Base-by-base conservation (phyloP, 1,140 invertebrate species). In the Diabrotica virgifera region DNA sequence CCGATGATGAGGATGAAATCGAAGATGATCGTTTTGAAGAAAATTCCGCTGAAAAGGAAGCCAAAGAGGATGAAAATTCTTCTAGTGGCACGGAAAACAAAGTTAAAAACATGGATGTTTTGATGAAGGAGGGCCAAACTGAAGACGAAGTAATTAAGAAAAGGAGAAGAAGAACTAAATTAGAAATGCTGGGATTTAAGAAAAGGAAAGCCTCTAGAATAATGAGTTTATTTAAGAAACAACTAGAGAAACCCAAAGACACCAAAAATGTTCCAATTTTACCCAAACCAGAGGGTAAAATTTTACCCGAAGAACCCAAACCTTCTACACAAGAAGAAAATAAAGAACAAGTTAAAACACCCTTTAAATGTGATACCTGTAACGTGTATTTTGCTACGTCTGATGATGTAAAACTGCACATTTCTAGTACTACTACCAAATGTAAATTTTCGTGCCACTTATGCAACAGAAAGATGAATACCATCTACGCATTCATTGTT, bases 391-490 rank as follows among this genome's bases (percentile, higher is more conserved):
- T 62, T 14, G 52, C 51, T 14, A 54, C 51, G 13, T 62, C 60
- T n/a, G 60, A 62, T 38, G 60, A 62, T n/a, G 60, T 52, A 37
- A 62, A 62, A 37, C 13, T 11, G 8, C 60, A 62, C 14, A 6
- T 6, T 12, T 40, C 58, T 6, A 53, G 12, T n/a, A 36, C 14
- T 7, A 5, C 60, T 13, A 37, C 14, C 6, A 62, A 62, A 38
- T 70, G 68, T 52, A 70, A 67, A 55, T 70, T 66, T 52, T 59
- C 38, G 6, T 70, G 68, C 11, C 59, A 63, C 24, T n/a, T 35
- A n/a, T 70, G 68, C 50, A 36, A 40, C 35, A 63, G 65, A 24
- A 55, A 50, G 9, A 67, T 70, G 38, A 67, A 65, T 38, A 70
- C 65, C 5, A 54, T 65, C 12, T 65, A 65, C 13, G 68, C 62